A percentile compares a stretch with the other conserved stretches of the same genome.
phyloP scores from a whole-genome alignment of 2,797 vertebrate genomes.

The Crocodylus rhombifer region DNA sequence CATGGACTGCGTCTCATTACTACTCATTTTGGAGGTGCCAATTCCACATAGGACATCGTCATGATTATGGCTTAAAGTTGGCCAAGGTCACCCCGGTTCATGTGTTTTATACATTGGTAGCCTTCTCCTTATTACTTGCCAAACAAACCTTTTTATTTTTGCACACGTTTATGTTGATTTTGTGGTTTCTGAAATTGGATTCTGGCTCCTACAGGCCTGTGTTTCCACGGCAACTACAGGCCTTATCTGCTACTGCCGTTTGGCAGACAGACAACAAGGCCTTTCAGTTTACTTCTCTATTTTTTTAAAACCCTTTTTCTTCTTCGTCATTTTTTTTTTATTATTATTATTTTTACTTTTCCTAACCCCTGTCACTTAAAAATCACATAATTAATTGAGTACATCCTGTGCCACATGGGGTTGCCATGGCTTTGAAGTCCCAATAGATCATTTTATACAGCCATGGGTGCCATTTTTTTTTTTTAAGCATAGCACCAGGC shows the following conservation, averaged over 20 bases:
- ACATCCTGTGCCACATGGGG: slow-evolving; percentile 85
- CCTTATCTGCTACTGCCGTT: slow-evolving; percentile 93
- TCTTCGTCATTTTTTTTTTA: slow-evolving; percentile 41
- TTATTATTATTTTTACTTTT: slow-evolving; percentile 79
- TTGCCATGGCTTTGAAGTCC: slow-evolving; percentile 84
- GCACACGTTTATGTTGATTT: slow-evolving; percentile 95
- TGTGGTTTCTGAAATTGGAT: slow-evolving; percentile 97
- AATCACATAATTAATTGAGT: slow-evolving; percentile 87
- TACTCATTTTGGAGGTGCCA: slow-evolving; percentile 70
- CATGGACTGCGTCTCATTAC: slow-evolving; percentile 20
- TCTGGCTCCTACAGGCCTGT: slow-evolving; percentile 90
- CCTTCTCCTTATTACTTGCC: slow-evolving; percentile 89
- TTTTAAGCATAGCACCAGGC: slow-evolving; percentile 74
- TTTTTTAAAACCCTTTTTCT: slow-evolving; percentile 70
- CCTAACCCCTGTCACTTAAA: slow-evolving; percentile 84
- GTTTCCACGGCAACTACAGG: slow-evolving; percentile 91
- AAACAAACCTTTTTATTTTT: slow-evolving; percentile 92
- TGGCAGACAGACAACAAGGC: slow-evolving; percentile 89
- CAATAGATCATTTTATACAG: slow-evolving; percentile 84
- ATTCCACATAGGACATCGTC: slow-evolving; percentile 65
- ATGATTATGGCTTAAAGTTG: slow-evolving; percentile 67
- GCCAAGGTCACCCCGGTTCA: slow-evolving; percentile 87
- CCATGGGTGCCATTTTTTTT: slow-evolving; percentile 80
- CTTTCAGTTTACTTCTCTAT: slow-evolving; percentile 87
- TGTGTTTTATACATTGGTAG: slow-evolving; percentile 87